phyloP scores from a whole-genome alignment of 23 tunicate genomes.

The Halocynthia aurantium region DNA sequence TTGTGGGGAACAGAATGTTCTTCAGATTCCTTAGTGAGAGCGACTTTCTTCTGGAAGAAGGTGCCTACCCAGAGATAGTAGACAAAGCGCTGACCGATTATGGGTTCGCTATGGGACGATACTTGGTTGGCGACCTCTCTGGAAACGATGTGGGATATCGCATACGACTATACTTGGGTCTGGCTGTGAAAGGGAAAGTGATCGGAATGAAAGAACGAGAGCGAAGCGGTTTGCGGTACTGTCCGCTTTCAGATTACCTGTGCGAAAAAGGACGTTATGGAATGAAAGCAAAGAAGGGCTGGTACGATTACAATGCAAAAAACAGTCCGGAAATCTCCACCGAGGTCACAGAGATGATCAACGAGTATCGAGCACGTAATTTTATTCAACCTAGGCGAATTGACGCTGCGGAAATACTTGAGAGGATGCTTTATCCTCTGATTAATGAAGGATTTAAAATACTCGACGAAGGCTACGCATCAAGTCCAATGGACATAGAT shows the following conservation, averaged over 20 bases:
- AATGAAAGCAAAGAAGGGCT: conserved; percentile 52
- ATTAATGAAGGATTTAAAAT: conserved; percentile 82
- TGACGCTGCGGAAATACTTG: conserved; percentile 42
- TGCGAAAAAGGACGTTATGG: conserved; percentile 70
- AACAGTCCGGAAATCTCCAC: conserved; percentile 22
- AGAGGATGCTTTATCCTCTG: conserved; percentile 56
- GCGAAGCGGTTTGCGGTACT: conserved; percentile 46
- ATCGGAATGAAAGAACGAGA: conserved; percentile 42
- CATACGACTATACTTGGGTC: conserved; percentile 20
- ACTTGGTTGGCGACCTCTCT: conserved; percentile 62
- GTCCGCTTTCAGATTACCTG: conserved; percentile 46
- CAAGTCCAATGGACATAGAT: conserved; percentile 52
- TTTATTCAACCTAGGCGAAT: conserved; percentile 30
- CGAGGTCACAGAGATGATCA: conserved; percentile 45
- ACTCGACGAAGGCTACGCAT: conserved; percentile 69
- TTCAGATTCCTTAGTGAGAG: conserved; percentile 30
- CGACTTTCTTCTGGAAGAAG: conserved; percentile 76
- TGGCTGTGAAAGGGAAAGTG: conserved; percentile 39
- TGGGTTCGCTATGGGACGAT: conserved; percentile 93
- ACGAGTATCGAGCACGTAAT: conserved; percentile 29
- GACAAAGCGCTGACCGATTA: conserved; percentile 45
- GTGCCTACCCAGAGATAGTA: conserved; percentile 67
- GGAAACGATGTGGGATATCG: conserved; percentile 74
- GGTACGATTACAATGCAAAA: conserved; percentile 52
- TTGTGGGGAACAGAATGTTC: conserved; percentile 82